Conservation (phyloP, 2,888 invertebrate species). For the Pheosia gnoma region DNA sequence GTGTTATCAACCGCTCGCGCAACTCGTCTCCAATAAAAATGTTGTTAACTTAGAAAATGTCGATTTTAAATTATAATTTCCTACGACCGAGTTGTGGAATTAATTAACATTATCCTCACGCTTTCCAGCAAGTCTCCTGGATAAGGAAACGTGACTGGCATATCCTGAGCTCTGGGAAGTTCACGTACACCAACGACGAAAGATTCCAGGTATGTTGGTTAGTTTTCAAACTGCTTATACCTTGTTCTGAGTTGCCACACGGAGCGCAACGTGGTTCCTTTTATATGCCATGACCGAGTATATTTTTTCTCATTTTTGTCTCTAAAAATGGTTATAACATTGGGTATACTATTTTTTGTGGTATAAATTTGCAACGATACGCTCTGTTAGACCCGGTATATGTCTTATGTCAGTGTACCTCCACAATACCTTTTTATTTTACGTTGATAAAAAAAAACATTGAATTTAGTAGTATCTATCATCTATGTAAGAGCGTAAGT, state of each 20-base stretch:
- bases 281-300: too few species aligned
- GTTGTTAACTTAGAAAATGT: neutral
- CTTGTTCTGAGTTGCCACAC: neutral
- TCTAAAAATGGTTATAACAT: too few species aligned
- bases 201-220: constrained; percentile 84
- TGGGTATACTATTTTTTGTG: too few species aligned
- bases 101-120: constrained; percentile 18
- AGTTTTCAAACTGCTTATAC: neutral
- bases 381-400: too few species aligned
- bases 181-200: constrained; percentile 96
- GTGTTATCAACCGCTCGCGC: neutral
- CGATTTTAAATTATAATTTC: constrained; percentile 12
- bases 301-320: too few species aligned
- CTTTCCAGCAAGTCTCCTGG: constrained; percentile 94
- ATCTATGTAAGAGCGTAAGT: too few species aligned
- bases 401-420: too few species aligned
- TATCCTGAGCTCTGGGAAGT: constrained; percentile 95
- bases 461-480: too few species aligned
- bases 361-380: too few species aligned
- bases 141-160: constrained; percentile 96
- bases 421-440: too few species aligned
- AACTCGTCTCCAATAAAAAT: neutral
- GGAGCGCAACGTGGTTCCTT: neutral
- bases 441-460: too few species aligned
- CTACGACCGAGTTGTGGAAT: constrained; percentile 6